Conservation (phyloP, 2,888 invertebrate genomes). For the Hirudinaria manillensis region DNA sequence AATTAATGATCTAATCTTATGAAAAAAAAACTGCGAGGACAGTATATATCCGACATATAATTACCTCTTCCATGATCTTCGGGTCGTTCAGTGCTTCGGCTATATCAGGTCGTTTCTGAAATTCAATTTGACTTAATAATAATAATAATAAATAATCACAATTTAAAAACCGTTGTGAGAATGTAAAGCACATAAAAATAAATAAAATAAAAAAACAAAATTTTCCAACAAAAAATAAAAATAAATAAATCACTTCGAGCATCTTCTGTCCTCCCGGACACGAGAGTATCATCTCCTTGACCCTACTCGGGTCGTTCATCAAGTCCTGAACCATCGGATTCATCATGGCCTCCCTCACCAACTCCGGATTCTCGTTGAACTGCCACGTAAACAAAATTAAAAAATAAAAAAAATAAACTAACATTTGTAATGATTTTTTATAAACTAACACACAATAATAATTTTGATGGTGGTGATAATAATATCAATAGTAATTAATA, state of each 20-base stretch:
- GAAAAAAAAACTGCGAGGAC: no score
- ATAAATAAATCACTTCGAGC: neutral
- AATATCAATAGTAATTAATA: no score
- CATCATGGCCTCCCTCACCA: conserved; percentile 16
- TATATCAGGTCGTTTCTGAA: conserved; percentile 12
- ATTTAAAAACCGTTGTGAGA: neutral
- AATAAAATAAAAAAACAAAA: no score
- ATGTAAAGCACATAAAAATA: neutral
- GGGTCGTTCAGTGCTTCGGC: conserved; percentile 19
- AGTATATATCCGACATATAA: no score
- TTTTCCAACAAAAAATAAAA: no score
- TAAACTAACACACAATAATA: no score
- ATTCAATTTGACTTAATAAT: no score
- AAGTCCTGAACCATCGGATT: conserved; percentile 15
- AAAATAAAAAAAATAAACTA: no score
- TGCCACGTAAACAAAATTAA: neutral
- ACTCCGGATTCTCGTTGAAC: conserved; percentile 15
- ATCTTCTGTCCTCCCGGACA: neutral
- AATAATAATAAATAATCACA: no score
- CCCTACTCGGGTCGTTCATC: neutral
- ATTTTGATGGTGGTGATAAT: no score
- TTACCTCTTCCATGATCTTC: conserved; percentile 10
- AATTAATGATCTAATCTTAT: no score
- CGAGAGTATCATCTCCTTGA: conserved; percentile 6
- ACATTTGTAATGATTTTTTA: no score